Evolutionary conservation across 2,888 invertebrate species (phyloP).

Genomic region (Megaustenia siamemsis): DNA sequence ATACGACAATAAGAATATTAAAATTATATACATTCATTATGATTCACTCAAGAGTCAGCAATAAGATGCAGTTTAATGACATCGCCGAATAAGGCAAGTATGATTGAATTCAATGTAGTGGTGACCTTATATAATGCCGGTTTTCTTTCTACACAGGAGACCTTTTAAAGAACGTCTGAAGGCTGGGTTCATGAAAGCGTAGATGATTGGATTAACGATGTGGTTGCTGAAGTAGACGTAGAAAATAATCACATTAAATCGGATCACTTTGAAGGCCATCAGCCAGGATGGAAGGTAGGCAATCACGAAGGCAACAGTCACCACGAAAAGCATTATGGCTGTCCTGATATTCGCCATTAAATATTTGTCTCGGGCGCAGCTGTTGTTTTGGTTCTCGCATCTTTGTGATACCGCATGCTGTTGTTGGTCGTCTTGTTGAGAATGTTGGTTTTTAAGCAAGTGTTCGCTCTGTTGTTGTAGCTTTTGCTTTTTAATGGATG

Average conservation of each 20-base stretch:
- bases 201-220: conserved; percentile 79
- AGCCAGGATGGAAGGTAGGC: conserved; percentile 78
- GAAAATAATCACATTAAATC: conserved; percentile 73
- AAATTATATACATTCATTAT: no score
- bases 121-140: background rate
- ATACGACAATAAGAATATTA: no score
- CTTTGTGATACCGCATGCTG: conserved; percentile 17
- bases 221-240: conserved; percentile 79
- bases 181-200: conserved; percentile 79
- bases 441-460: background rate
- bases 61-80: no score
- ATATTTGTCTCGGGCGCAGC: conserved; percentile 66
- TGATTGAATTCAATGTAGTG: background rate
- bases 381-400: conserved; percentile 24
- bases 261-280: conserved; percentile 71
- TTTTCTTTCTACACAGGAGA: conserved; percentile 40
- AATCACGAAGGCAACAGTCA: conserved; percentile 78
- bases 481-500: background rate
- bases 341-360: conserved; percentile 77
- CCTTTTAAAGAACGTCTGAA: conserved; percentile 65
- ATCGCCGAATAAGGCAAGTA: no score
- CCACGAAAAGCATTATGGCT: conserved; percentile 79
- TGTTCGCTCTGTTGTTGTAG: conserved; percentile 12
- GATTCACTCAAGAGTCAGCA: no score
- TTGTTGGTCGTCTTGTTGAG: background rate